These are phyloP conservation scores for Nomada fucata DNA, from an alignment of 2,888 invertebrate genomes.

Conservation along the genomic window DNA sequence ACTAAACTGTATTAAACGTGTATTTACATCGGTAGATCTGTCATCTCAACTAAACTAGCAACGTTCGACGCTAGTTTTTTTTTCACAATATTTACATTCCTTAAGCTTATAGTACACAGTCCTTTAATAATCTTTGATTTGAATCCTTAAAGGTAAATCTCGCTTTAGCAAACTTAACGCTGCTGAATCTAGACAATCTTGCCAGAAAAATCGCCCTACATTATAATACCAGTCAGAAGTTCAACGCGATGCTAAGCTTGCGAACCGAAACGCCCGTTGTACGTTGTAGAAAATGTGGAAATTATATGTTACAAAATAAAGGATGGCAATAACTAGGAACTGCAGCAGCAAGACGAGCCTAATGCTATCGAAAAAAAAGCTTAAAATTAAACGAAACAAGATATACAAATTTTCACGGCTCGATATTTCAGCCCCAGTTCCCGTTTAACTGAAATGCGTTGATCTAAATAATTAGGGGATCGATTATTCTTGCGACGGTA, in stretches of 20 bases:
- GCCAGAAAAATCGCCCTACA: neutral
- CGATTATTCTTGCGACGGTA: neutral
- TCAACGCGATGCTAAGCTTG: constrained; percentile 16
- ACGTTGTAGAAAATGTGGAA: constrained; percentile 18
- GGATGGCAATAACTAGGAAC: constrained; percentile 6
- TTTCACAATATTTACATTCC: constrained; percentile 77
- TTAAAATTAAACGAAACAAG: constrained; percentile 1
- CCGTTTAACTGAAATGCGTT: neutral
- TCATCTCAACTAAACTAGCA: constrained; percentile 54
- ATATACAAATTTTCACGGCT: neutral
- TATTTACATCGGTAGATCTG: constrained; percentile 78
- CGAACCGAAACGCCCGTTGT: constrained; percentile 20
- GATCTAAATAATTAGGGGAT: neutral
- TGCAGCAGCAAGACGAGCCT: neutral
- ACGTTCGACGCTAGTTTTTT: constrained; percentile 46
- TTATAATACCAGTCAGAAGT: constrained; percentile 1
- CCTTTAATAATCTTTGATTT: constrained; percentile 75
- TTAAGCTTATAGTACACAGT: constrained; percentile 69
- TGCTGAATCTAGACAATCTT: neutral
- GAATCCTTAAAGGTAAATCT: constrained; percentile 61
- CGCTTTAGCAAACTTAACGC: constrained; percentile 36
- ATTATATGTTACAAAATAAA: constrained; percentile 12
- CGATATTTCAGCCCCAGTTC: neutral
- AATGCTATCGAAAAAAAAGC: neutral
- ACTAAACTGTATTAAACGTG: constrained; percentile 59